Evolutionary conservation across 1,140 invertebrate species (phyloP).

Genomic region (Linepithema humile): DNA sequence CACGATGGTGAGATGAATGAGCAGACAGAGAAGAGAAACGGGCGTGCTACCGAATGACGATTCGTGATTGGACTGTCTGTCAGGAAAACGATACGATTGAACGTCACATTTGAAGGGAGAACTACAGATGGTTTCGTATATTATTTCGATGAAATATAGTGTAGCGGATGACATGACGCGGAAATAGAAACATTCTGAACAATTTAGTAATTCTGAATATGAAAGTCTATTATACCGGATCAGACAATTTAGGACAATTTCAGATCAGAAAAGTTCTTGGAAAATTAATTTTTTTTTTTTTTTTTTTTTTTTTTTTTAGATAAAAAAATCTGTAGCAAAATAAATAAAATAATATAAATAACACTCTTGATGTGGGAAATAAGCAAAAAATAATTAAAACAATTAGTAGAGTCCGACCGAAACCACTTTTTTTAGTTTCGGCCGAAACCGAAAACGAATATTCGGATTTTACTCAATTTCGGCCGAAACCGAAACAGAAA

Average conservation of each 20-base stretch:
- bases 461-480: no score
- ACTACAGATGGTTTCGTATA: conserved; percentile 18
- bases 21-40: conserved; percentile 35
- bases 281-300: neutral
- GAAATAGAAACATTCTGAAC: neutral
- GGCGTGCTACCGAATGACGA: conserved; percentile 50
- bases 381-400: no score
- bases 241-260: neutral
- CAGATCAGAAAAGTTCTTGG: neutral
- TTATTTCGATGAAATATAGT: conserved; percentile 38
- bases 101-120: conserved; percentile 40
- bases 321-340: no score
- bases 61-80: conserved; percentile 41
- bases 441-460: no score
- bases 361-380: no score
- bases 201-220: neutral
- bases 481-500: no score
- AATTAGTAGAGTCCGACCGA: no score
- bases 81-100: conserved; percentile 48
- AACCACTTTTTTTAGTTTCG: no score
- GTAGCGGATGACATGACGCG: neutral
- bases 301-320: no score
- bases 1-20: conserved; percentile 55
- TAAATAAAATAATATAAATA: no score
- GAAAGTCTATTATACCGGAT: neutral